Conservation (phyloP, 2,113 vertebrate genomes). For the Dromiciops gliroides region DNA sequence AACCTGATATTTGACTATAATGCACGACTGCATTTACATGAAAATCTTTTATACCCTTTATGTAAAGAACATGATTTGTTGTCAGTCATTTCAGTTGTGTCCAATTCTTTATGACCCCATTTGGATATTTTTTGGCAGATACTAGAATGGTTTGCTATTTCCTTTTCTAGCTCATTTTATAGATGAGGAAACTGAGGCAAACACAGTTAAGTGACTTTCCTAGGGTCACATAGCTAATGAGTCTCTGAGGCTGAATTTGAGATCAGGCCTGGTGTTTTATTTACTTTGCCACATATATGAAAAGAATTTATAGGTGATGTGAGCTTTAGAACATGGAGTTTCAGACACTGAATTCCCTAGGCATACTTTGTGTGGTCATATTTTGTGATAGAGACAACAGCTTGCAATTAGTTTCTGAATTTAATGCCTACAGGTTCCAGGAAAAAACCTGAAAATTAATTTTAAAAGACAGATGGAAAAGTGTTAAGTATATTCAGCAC, state of each 20-base stretch:
- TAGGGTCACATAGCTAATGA: background rate
- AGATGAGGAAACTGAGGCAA: background rate
- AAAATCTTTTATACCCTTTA: background rate
- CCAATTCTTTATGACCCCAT: background rate
- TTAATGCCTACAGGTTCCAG: constrained; percentile 4
- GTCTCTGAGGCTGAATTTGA: background rate
- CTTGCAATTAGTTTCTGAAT: constrained; percentile 25
- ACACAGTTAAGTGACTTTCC: background rate
- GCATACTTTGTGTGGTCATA: constrained; percentile 11
- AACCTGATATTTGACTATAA: constrained; percentile 4
- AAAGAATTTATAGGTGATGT: background rate
- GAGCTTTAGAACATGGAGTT: background rate
- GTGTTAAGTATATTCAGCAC: constrained; percentile 43
- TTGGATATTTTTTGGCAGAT: background rate
- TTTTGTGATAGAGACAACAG: constrained; percentile 8
- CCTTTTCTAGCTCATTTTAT: background rate
- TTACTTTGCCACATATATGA: background rate
- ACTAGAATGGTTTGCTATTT: background rate
- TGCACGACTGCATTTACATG: background rate
- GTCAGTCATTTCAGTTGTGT: background rate
- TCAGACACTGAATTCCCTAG: background rate
- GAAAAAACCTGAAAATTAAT: constrained; percentile 39
- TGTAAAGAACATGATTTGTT: background rate
- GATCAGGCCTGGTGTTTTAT: background rate
- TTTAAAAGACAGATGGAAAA: constrained; percentile 39